A percentile compares a stretch with the other conserved stretches of the same genome.
Evolutionary conservation across 2,113 vertebrate species (phyloP).

Genomic region (Indicator indicator): DNA sequence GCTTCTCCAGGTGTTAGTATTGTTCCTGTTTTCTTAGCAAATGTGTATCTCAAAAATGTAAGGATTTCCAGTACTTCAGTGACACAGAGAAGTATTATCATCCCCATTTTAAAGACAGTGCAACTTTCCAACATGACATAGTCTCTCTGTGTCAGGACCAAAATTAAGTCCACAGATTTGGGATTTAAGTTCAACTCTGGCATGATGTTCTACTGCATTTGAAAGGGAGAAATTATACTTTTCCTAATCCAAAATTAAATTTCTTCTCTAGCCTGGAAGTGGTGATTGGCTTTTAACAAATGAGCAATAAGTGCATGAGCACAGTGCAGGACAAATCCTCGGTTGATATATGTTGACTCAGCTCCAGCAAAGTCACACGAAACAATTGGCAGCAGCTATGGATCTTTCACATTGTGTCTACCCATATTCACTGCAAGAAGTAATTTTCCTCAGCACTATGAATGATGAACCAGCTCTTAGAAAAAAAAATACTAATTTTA

Average conservation of each 20-base stretch:
- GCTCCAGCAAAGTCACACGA: not conserved
- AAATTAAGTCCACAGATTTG: not conserved
- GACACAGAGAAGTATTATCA: not conserved
- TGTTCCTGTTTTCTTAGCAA: not conserved
- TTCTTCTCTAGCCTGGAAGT: not conserved
- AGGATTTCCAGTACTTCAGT: not conserved
- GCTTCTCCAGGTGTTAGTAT: not conserved
- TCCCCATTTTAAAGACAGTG: not conserved
- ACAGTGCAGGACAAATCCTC: not conserved
- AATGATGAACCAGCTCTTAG: not conserved
- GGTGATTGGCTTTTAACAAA: not conserved
- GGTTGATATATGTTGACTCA: not conserved
- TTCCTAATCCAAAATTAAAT: not conserved
- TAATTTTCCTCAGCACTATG: not conserved
- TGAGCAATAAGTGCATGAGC: not conserved
- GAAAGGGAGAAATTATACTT: not conserved
- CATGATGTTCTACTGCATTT: not conserved
- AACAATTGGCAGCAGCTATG: not conserved
- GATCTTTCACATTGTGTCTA: not conserved
- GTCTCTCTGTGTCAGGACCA: not conserved
- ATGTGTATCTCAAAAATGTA: not conserved
- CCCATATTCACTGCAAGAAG: not conserved
- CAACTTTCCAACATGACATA: not conserved
- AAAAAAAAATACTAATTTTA: not conserved
- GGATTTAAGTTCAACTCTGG: not conserved